phyloP scores from a whole-genome alignment of 1,140 invertebrate genomes.

The fruit fly (Drosophila melanogaster) region DNA sequence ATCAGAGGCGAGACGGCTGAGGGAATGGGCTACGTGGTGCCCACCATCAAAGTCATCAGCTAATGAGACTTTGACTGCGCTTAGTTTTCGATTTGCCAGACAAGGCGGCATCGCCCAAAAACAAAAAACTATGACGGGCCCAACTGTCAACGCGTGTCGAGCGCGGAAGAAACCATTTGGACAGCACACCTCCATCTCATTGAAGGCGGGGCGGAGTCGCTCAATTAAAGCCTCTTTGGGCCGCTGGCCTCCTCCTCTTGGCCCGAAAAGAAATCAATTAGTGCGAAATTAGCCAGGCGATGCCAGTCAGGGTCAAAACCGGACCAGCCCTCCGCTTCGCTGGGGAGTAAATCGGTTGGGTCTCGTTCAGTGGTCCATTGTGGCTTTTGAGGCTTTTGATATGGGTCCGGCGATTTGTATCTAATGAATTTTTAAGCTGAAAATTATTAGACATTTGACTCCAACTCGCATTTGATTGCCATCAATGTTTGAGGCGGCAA shows the following conservation, averaged over 20 bases:
- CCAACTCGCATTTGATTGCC: slow-evolving; percentile 51
- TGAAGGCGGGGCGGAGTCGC: slow-evolving; percentile 38
- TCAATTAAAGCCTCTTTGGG: slow-evolving; percentile 70
- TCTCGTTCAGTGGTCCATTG: slow-evolving; percentile 48
- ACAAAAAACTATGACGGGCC: slow-evolving; percentile 32
- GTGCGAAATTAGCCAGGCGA: slow-evolving; percentile 74
- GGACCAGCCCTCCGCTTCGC: slow-evolving; percentile 15
- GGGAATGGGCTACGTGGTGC: slow-evolving; percentile 3
- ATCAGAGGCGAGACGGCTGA: slow-evolving; percentile 47
- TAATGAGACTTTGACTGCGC: slow-evolving; percentile 81
- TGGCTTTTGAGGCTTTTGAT: slow-evolving; percentile 68
- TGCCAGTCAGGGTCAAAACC: slow-evolving; percentile 28
- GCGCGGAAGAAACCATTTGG: slow-evolving; percentile 66
- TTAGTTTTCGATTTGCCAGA: slow-evolving; percentile 77
- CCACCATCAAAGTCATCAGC: slow-evolving; percentile 69
- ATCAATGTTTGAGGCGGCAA: slow-evolving; percentile 5
- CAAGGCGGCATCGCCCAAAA: slow-evolving; percentile 12
- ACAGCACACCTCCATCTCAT: slow-evolving; percentile 27
- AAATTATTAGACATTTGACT: slow-evolving; percentile 78
- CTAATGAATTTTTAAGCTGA: slow-evolving; percentile 79
- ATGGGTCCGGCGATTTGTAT: slow-evolving; percentile 69
- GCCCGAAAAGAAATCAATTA: slow-evolving; percentile 74
- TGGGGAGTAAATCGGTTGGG: slow-evolving; percentile 62
- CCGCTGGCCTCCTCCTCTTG: slow-evolving; percentile 11
- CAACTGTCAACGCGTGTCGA: slow-evolving; percentile 77